These are phyloP conservation scores for Meles meles DNA, from an alignment of 2,113 vertebrate species.

Conservation along the genomic window DNA sequence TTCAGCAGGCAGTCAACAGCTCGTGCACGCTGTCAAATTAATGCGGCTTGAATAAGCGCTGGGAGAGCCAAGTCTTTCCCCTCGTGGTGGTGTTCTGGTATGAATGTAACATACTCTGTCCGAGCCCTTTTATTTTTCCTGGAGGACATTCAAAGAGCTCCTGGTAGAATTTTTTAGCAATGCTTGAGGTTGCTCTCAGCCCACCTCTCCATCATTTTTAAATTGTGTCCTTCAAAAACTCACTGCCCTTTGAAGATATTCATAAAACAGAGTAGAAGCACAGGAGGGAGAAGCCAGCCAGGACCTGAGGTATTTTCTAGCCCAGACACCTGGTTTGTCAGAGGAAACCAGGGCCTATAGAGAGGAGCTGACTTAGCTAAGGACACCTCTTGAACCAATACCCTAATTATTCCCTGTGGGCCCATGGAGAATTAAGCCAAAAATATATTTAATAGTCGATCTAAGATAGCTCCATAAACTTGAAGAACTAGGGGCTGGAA, in stretches of 20 bases:
- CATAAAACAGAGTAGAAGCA: neutral
- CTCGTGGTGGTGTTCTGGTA: neutral
- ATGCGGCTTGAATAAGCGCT: neutral
- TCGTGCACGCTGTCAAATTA: constrained; percentile 39
- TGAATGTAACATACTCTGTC: neutral
- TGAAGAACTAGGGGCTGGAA: neutral
- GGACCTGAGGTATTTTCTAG: neutral
- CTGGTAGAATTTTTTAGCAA: neutral
- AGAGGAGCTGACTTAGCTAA: neutral
- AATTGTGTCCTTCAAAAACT: neutral
- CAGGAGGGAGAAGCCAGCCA: neutral
- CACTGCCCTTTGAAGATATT: neutral
- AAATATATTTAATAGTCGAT: neutral
- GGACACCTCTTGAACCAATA: neutral
- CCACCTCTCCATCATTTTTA: neutral
- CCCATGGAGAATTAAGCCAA: neutral
- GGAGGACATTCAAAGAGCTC: neutral
- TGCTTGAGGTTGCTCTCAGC: neutral
- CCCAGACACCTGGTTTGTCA: neutral
- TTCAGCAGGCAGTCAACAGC: constrained; percentile 27
- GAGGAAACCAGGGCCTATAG: neutral
- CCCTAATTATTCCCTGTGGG: neutral
- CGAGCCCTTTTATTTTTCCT: neutral
- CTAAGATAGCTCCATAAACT: neutral
- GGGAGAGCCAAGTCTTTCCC: neutral